Conservation (phyloP, 2,888 invertebrate species). For the Cactoblastis cactorum region DNA sequence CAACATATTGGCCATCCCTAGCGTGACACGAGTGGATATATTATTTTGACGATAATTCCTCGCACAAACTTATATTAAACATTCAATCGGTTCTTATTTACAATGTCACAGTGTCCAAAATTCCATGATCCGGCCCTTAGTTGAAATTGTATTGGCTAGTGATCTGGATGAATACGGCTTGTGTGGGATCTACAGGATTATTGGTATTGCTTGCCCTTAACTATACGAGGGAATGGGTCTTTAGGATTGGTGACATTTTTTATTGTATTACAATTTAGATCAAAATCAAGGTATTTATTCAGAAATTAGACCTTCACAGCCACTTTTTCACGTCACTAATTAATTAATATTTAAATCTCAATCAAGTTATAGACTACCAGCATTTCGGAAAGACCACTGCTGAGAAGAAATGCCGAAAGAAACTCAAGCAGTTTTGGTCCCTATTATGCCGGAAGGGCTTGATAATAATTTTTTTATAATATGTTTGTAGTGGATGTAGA, state of each 20-base stretch:
- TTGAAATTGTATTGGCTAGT: neutral
- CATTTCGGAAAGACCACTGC: too few species aligned
- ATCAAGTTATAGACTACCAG: too few species aligned
- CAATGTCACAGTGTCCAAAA: neutral
- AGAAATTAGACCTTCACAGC: too few species aligned
- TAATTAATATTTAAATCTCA: too few species aligned
- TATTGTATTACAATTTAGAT: too few species aligned
- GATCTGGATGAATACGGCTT: neutral
- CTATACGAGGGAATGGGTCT: neutral
- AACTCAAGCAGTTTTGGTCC: too few species aligned
- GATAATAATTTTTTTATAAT: too few species aligned
- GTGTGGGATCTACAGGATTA: constrained; percentile 1
- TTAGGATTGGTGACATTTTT: neutral
- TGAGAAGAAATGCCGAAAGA: too few species aligned
- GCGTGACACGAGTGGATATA: constrained; percentile 1
- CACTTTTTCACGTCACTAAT: too few species aligned
- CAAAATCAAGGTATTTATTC: too few species aligned
- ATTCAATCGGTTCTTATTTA: neutral
- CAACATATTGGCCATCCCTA: constrained; percentile 1
- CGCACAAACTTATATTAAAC: neutral
- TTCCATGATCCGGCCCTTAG: neutral
- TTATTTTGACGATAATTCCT: neutral
- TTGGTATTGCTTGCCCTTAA: neutral
- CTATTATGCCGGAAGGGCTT: too few species aligned
- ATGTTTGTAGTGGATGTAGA: too few species aligned